These are phyloP conservation scores for Microcebus jonahi DNA, from an alignment of 2,113 vertebrate genomes.

Conservation along the genomic window DNA sequence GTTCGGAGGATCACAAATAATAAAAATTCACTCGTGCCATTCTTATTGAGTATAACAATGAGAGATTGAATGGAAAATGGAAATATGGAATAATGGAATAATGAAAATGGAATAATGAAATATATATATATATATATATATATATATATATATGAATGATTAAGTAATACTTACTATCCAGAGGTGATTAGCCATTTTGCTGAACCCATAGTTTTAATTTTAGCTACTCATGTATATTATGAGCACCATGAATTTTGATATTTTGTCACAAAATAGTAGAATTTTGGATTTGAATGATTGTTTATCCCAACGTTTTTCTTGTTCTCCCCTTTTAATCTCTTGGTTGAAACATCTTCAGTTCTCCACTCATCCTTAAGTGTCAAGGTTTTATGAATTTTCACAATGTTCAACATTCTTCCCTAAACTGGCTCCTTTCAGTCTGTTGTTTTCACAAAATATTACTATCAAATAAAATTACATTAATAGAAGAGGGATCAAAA, in stretches of 20 bases:
- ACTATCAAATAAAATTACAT: background rate
- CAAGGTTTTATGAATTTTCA: background rate
- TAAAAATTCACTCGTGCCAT: background rate
- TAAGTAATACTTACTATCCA: background rate
- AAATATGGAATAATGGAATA: no score
- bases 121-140: background rate
- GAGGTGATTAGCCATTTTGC: background rate
- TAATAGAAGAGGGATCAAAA: background rate
- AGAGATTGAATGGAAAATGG: background rate
- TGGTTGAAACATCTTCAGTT: background rate
- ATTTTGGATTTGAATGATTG: background rate
- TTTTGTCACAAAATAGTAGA: background rate
- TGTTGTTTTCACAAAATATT: background rate
- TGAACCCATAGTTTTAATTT: background rate
- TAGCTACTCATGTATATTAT: background rate
- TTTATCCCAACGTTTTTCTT: background rate
- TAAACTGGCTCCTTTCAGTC: background rate
- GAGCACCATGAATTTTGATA: background rate
- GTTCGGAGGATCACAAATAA: background rate
- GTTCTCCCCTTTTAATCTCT: background rate
- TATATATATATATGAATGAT: background rate
- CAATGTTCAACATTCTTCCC: background rate
- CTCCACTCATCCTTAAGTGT: background rate
- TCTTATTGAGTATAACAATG: background rate
- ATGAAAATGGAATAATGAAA: background rate